Percentiles rank a stretch among this genome's conserved stretches.
Conservation (phyloP, 1,140 invertebrate genomes). For the Hetaerina americana region DNA sequence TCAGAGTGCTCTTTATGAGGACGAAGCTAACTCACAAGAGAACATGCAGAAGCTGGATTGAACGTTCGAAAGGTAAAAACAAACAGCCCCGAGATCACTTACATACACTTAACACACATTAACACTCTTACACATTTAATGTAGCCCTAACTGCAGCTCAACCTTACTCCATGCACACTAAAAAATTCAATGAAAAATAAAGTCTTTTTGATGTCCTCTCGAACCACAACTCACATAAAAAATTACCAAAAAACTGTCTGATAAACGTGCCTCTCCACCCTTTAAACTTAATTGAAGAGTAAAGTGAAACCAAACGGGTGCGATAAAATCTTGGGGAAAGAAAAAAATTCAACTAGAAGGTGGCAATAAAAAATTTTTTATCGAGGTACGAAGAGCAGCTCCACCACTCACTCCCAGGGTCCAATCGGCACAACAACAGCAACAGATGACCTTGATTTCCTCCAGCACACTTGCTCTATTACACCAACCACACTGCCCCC, state of each 20-base stretch:
- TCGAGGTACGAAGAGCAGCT: background rate
- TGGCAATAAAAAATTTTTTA: background rate
- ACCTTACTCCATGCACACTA: background rate
- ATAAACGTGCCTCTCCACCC: background rate
- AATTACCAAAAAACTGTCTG: background rate
- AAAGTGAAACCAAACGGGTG: too few relatives aligned
- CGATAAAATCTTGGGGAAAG: background rate
- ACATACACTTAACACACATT: background rate
- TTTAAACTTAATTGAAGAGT: background rate
- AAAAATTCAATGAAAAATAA: background rate
- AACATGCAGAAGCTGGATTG: background rate
- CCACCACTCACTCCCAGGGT: background rate
- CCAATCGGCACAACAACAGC: background rate
- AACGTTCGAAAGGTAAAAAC: background rate
- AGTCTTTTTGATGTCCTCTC: background rate
- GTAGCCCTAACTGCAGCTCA: background rate
- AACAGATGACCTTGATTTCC: background rate
- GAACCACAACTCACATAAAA: background rate
- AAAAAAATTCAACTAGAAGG: background rate
- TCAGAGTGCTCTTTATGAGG: background rate
- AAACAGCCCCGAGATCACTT: background rate
- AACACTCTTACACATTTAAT: background rate
- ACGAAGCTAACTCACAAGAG: background rate
- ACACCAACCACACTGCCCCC: too few relatives aligned
- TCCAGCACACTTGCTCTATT: background rate